Evolutionary conservation across 2,888 invertebrate genomes (phyloP).

Genomic region (Julus scandinavius): DNA sequence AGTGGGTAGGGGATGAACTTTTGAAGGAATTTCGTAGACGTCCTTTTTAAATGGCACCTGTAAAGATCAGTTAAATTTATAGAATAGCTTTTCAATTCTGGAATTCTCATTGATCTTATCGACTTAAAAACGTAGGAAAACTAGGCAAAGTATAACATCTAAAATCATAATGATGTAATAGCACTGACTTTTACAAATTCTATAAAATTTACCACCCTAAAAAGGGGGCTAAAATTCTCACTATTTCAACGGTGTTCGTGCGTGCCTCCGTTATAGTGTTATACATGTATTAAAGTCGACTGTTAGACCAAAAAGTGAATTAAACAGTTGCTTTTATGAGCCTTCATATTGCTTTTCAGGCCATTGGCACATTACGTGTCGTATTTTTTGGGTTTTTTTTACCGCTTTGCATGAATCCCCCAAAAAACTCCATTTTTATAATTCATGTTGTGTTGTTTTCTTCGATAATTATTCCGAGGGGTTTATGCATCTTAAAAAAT

Average conservation of each 20-base stretch:
- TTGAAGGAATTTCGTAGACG: too few relatives aligned
- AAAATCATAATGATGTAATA: too few relatives aligned
- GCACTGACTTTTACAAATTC: too few relatives aligned
- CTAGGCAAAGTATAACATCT: too few relatives aligned
- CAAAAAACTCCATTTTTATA: neutral
- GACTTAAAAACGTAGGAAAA: too few relatives aligned
- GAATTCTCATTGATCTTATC: too few relatives aligned
- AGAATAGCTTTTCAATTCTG: too few relatives aligned
- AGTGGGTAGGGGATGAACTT: too few relatives aligned
- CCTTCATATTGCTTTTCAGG: neutral
- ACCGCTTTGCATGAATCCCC: neutral
- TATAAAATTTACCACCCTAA: too few relatives aligned
- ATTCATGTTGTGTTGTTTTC: neutral
- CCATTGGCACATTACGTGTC: neutral
- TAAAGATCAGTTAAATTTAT: too few relatives aligned
- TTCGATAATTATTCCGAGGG: constrained; percentile 7
- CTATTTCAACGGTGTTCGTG: neutral
- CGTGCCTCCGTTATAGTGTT: neutral
- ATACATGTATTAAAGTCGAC: neutral
- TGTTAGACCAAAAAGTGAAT: neutral
- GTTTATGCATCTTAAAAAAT: constrained; percentile 10
- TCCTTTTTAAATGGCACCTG: too few relatives aligned
- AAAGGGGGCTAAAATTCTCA: too few relatives aligned
- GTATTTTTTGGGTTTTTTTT: neutral
- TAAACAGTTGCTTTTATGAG: neutral